Base-by-base conservation (phyloP, 2,888 invertebrate genomes). In the Tromatobia lineatoria region DNA sequence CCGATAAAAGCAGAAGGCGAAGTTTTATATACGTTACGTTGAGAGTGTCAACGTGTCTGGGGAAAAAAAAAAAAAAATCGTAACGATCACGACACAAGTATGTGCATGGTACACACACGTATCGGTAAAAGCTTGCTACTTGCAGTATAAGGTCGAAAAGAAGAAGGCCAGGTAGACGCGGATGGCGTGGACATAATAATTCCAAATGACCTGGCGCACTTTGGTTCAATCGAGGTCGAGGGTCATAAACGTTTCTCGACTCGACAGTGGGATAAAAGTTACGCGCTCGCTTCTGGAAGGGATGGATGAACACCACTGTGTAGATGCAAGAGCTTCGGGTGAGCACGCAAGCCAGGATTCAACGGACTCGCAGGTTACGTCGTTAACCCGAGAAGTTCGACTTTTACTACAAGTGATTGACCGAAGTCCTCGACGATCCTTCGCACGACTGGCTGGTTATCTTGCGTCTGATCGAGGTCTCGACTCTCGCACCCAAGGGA, bases 331-430 rank as follows among this genome's bases (percentile, higher is more conserved):
- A 73, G 67, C 18, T 38, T 45, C 47, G 47, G 25, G 73, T n/a
- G 20, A 66, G 54, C 69, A 34, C 69, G 66, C 18, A 13, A 64
- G 38, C 64, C 38, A 38, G 67, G 25, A 67, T 45, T 71, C 50
- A 18, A 15, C 50, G n/a, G 71, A 61, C 54, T 75, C 54, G 76
- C 73, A 20, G 52, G 76, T 77, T 78, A 69, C 74, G 73, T 77
- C 79, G 85, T 85, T 81, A 85, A 81, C 73, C 73, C 78, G 82
- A 76, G 76, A 85, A 82, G 80, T 85, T 82, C 73, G 76, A 76
- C 83, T 85, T 85, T 83, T 77, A 82, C 59, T 61, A 20, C 83
- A 75, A 83, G 83, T 83, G 85, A 85, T 85, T 81, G 83, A 78
- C 83, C 78, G 74, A 66, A 83, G 80, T 80, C 67, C 70, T 66